Conservation (phyloP, 2,113 vertebrate species). For the Podiceps cristatus region DNA sequence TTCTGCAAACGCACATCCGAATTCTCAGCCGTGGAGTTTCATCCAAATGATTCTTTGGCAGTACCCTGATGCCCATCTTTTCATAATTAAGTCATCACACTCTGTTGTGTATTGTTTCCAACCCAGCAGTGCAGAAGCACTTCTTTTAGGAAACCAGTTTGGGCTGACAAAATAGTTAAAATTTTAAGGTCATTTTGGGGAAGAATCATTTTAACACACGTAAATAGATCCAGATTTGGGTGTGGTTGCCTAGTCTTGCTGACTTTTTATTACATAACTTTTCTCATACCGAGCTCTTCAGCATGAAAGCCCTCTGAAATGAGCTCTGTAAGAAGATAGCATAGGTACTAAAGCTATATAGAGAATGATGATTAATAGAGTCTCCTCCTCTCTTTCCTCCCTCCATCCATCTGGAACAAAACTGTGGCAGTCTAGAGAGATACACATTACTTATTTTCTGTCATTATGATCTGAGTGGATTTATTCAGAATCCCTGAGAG, state of each 20-base stretch:
- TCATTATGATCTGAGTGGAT: neutral
- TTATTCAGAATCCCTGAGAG: constrained; percentile 29
- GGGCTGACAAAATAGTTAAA: neutral
- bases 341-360: constrained; percentile 6
- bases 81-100: neutral
- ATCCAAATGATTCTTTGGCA: neutral
- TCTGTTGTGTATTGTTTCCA: neutral
- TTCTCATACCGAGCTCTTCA: neutral
- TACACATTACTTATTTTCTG: constrained; percentile 25
- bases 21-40: neutral
- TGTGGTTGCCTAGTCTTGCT: neutral
- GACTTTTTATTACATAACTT: constrained; percentile 7
- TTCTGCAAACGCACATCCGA: neutral
- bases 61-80: neutral
- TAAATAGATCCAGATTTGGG: neutral
- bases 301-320: neutral
- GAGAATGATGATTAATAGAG: constrained; percentile 31
- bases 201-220: neutral
- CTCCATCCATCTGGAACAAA: constrained; percentile 54
- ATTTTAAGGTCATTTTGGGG: neutral
- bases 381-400: constrained; percentile 44
- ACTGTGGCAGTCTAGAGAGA: constrained; percentile 15
- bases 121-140: neutral
- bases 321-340: neutral
- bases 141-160: neutral